These are phyloP conservation scores for Rhegmatorhina hoffmannsi DNA, from an alignment of 2,113 vertebrate species.

Conservation along the genomic window DNA sequence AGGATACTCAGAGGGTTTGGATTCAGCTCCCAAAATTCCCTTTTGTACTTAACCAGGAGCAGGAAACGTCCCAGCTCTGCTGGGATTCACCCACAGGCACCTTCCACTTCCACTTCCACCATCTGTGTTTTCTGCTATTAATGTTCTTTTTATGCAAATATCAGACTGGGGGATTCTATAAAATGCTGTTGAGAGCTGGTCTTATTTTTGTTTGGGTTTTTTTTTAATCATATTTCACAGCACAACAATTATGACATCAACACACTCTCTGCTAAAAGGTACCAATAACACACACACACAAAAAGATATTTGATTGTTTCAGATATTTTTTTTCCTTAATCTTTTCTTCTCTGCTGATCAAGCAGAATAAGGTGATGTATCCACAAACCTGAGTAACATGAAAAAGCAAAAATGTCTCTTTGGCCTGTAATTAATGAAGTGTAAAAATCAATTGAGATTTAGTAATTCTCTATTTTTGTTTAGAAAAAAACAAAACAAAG, in stretches of 20 bases:
- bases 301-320: background rate
- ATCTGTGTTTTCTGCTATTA: background rate
- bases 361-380: background rate
- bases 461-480: background rate
- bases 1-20: background rate
- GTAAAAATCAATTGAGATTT: background rate
- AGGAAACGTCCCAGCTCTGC: background rate
- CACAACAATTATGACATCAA: background rate
- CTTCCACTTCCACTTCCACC: background rate
- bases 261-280: background rate
- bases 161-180: background rate
- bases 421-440: background rate
- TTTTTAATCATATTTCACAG: background rate
- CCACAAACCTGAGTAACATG: background rate
- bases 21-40: background rate
- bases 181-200: background rate
- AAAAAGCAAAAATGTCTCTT: background rate
- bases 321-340: background rate
- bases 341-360: background rate
- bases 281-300: background rate
- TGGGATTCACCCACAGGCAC: background rate
- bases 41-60: background rate
- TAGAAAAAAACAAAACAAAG: background rate
- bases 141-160: background rate
- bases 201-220: background rate